Evolutionary conservation across 64 coral and sea anemone species (phyloP).

Genomic region (Pachyseris speciosa): DNA sequence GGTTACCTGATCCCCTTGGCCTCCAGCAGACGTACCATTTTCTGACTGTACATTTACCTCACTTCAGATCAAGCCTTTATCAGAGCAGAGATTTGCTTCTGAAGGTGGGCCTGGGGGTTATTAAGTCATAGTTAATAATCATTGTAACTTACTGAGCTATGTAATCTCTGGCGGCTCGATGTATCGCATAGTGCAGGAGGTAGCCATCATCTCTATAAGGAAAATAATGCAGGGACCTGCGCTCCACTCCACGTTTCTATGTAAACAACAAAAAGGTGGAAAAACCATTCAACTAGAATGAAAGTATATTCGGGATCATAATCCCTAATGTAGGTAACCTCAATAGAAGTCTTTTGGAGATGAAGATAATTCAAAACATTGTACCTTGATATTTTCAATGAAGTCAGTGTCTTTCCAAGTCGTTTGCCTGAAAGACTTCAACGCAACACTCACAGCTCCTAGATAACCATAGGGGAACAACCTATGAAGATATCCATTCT

Average conservation of each 20-base stretch:
- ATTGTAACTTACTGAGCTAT: constrained; percentile 7
- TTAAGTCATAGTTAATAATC: not conserved
- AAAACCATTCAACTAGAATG: too few relatives aligned
- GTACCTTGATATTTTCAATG: constrained; percentile 34
- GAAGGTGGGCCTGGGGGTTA: too few relatives aligned
- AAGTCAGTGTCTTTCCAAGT: constrained; percentile 34
- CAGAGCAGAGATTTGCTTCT: too few relatives aligned
- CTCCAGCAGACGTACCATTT: too few relatives aligned
- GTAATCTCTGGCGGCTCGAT: not conserved
- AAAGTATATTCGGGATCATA: too few relatives aligned
- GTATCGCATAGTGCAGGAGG: not conserved
- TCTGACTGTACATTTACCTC: too few relatives aligned
- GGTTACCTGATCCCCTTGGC: too few relatives aligned
- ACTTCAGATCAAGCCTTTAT: too few relatives aligned
- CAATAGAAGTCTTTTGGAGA: too few relatives aligned
- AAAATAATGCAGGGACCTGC: constrained; percentile 9
- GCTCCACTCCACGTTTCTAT: not conserved
- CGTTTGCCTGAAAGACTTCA: not conserved
- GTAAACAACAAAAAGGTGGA: too few relatives aligned
- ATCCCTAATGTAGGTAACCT: too few relatives aligned
- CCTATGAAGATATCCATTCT: not conserved
- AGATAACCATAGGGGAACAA: constrained; percentile 16
- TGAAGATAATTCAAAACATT: not conserved
- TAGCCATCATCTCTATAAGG: constrained; percentile 9
- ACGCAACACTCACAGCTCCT: not conserved